Evolutionary conservation across 2,113 vertebrate genomes (phyloP).

Genomic region (Anolis carolinensis): DNA sequence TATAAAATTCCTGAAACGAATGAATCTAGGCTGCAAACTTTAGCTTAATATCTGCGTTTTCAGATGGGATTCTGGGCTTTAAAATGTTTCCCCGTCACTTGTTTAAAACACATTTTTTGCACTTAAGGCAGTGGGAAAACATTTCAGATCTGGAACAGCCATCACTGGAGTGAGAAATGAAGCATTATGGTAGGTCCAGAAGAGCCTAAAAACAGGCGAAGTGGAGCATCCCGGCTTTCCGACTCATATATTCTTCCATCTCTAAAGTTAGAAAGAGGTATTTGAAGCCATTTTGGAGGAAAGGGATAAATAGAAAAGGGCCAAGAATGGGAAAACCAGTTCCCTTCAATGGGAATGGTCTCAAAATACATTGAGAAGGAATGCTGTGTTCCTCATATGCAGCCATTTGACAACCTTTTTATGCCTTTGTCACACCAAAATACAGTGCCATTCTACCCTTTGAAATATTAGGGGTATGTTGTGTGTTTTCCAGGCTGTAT

Average conservation of each 20-base stretch:
- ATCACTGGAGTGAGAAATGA: neutral
- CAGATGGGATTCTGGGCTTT: neutral
- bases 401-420: neutral
- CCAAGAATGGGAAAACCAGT: neutral
- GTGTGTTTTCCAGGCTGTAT: no score
- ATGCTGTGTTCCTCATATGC: no score
- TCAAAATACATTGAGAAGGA: neutral
- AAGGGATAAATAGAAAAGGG: no score
- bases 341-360: neutral
- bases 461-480: no score
- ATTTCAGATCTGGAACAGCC: neutral
- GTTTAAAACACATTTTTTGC: neutral
- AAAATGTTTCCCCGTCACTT: neutral
- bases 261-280: neutral
- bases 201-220: neutral
- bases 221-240: no score
- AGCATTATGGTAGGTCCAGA: neutral
- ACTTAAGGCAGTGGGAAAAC: neutral
- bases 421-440: neutral
- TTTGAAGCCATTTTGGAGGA: neutral
- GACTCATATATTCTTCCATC: neutral
- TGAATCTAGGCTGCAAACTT: neutral
- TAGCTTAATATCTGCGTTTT: neutral
- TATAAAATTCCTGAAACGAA: slow-evolving; percentile 35
- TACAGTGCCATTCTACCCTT: neutral